Conservation (phyloP, 2,113 vertebrate species). For the Drymodes brunneopygia region DNA sequence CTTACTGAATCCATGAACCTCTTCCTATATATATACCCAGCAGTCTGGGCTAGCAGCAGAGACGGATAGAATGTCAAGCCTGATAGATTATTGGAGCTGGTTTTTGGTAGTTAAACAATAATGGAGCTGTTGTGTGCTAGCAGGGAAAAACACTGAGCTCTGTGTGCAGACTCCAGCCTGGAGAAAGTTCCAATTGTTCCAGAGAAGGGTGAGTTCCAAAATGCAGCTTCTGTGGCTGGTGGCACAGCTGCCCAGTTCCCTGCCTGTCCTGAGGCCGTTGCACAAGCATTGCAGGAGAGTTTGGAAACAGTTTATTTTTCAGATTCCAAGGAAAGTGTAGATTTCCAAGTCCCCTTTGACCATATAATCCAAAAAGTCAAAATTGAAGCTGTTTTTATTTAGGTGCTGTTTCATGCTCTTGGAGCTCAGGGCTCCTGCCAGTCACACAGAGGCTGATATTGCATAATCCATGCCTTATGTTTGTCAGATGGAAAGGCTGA, state of each 20-base stretch:
- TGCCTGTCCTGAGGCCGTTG: conserved; percentile 8
- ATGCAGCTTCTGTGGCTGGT: conserved; percentile 47
- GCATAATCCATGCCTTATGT: neutral
- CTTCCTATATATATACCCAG: neutral
- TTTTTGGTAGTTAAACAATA: conserved; percentile 68
- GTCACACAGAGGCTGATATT: neutral
- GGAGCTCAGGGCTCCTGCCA: neutral
- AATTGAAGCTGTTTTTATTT: neutral
- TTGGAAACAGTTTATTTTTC: conserved; percentile 67
- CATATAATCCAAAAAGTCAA: neutral
- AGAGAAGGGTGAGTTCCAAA: conserved; percentile 10
- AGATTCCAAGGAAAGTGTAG: neutral
- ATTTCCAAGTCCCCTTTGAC: neutral
- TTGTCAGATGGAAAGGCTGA: neutral
- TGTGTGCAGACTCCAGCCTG: conserved; percentile 53
- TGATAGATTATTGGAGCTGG: conserved; percentile 61
- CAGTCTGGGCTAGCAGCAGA: conserved; percentile 4
- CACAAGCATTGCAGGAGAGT: conserved; percentile 34
- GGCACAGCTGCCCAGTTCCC: conserved; percentile 52
- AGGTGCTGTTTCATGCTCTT: neutral
- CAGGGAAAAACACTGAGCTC: conserved; percentile 63
- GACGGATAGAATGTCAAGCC: conserved; percentile 32
- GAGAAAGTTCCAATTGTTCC: conserved; percentile 66
- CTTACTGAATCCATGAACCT: neutral
- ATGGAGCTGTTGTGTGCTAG: conserved; percentile 56